Evolutionary conservation across 2,113 vertebrate species (phyloP), one percentile per base, ranked within the genome.

Genomic region (Rhinopomastus cyanomelas): DNA sequence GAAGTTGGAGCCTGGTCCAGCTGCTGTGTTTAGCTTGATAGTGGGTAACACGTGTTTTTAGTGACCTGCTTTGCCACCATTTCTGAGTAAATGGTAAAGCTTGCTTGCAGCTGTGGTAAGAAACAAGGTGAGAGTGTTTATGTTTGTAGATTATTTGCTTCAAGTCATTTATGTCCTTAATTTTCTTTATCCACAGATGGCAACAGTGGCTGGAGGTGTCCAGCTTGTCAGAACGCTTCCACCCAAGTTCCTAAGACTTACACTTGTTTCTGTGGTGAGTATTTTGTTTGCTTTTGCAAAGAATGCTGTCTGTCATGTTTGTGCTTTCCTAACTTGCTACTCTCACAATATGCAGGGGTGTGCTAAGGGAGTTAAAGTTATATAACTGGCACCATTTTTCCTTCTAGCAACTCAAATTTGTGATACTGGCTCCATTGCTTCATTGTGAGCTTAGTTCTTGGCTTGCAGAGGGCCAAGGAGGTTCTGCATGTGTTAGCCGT

Each of bases 211-310:
- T 99, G 99, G 99, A 98, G 99, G 64, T 99, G 99, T 96, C 99
- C 99, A 51, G 98, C 99, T 71, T 99, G 99, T 96, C 99, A 99
- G 96, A 99, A 99, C 85, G 99, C 98, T 81, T 97, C 98, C 36
- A 95, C 93, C 2, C 98, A 98, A 90, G 97, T 98, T 78, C 99
- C 99, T 16, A 97, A 97, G 80, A 96, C 92, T 91, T 99, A 99
- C 71, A 97, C 96, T 90, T 99, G 99, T 97, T 99, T 99, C 96
- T 99, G 99, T 97, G 98, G 99, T 99, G 96, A 97, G 98, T 97
- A 69, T 87, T 62, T 42, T 86, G 90, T 57, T 44, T 34, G 34
- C 53, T 90, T 91, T 79, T 73, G 61, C 30, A 39, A 79, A 89
- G 49, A 68, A 68, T 61, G 39, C 26, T 11, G n/a, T 59, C 8